phyloP scores from a whole-genome alignment of 2,888 invertebrate species.

The Tetramorium bicarinatum region DNA sequence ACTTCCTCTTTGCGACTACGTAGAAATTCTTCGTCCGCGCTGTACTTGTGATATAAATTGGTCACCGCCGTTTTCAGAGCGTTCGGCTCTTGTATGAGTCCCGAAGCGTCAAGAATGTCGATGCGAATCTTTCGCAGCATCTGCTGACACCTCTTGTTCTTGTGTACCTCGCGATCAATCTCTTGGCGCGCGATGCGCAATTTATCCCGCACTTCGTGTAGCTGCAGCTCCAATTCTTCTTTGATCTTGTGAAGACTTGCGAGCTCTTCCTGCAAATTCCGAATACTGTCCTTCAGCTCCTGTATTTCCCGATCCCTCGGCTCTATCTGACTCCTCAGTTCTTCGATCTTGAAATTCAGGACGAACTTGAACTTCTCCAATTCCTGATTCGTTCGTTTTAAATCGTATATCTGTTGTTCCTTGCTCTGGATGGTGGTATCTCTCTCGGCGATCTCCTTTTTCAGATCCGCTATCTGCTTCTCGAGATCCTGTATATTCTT shows the following conservation, averaged over 20 bases:
- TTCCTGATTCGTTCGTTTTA: slow-evolving; percentile 95
- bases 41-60: slow-evolving; percentile 90
- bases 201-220: slow-evolving; percentile 93
- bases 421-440: slow-evolving; percentile 95
- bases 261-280: slow-evolving; percentile 94
- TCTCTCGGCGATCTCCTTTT: slow-evolving; percentile 94
- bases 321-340: slow-evolving; percentile 94
- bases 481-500: slow-evolving; percentile 91
- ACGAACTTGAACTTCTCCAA: slow-evolving; percentile 97
- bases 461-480: slow-evolving; percentile 92
- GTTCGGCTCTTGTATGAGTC: slow-evolving; percentile 92
- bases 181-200: slow-evolving; percentile 91
- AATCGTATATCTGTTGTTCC: slow-evolving; percentile 93
- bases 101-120: slow-evolving; percentile 93
- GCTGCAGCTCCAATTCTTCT: slow-evolving; percentile 90
- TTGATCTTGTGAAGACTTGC: slow-evolving; percentile 93
- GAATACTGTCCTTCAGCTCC: slow-evolving; percentile 93
- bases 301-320: slow-evolving; percentile 95
- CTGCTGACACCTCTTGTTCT: slow-evolving; percentile 89
- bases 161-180: slow-evolving; percentile 89
- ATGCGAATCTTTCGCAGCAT: slow-evolving; percentile 92
- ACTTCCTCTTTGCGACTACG: slow-evolving; percentile 90
- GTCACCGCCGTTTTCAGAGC: slow-evolving; percentile 88
- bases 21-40: slow-evolving; percentile 90
- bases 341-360: slow-evolving; percentile 95